phyloP scores from a whole-genome alignment of 2,888 invertebrate species.

The Adelognathus sp. region DNA sequence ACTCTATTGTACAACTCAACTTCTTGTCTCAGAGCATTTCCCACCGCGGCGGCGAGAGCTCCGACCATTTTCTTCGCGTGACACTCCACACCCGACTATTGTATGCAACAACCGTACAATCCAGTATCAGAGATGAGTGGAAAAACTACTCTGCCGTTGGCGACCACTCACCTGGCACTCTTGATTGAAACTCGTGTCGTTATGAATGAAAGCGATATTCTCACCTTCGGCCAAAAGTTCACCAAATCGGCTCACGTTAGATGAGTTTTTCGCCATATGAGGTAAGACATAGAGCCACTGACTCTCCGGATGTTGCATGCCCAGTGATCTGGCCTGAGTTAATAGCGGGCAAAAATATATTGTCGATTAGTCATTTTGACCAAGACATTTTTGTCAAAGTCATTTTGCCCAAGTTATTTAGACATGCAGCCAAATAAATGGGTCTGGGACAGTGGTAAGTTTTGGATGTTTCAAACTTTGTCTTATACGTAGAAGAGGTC shows the following conservation, averaged over 20 bases:
- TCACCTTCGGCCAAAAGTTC: conserved; percentile 88
- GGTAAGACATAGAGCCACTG: conserved; percentile 93
- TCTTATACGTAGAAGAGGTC: too few species aligned
- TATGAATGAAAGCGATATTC: conserved; percentile 90
- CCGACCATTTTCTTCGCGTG: conserved; percentile 86
- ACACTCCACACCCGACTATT: conserved; percentile 86
- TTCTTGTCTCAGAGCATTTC: conserved; percentile 87
- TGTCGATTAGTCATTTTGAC: conserved; percentile 1
- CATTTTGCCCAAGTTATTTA: too few species aligned
- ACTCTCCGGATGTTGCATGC: conserved; percentile 87
- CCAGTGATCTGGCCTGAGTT: conserved; percentile 84
- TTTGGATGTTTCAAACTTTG: too few species aligned
- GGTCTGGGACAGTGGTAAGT: too few species aligned
- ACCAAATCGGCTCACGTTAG: conserved; percentile 83
- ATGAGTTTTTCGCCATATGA: conserved; percentile 82
- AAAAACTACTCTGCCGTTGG: background rate
- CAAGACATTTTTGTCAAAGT: too few species aligned
- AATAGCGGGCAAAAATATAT: background rate
- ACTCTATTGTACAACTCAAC: conserved; percentile 88
- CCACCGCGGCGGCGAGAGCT: conserved; percentile 87
- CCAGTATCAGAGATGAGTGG: background rate
- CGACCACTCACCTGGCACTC: conserved; percentile 86
- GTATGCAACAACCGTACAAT: background rate
- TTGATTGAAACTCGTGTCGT: conserved; percentile 83
- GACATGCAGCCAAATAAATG: too few species aligned